Evolutionary conservation across 2,888 invertebrate species (phyloP), one percentile per base, ranked within the genome.

Genomic region (Athrips mouffetella): DNA sequence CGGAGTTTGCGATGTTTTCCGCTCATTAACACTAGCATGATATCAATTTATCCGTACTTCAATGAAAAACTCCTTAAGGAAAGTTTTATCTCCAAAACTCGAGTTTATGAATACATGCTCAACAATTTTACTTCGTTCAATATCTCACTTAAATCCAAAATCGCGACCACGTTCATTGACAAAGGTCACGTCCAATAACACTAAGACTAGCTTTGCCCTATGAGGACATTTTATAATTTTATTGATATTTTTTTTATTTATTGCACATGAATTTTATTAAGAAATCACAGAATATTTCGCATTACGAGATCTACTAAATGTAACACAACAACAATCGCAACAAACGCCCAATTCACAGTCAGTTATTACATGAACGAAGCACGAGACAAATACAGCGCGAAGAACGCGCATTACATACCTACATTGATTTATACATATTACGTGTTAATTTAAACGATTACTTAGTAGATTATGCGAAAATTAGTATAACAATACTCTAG

Each of bases 221-320:
- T 60, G 21, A 67, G 72, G 72, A 62, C 70, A 50, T 58, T 60
- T 55, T 30, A 50, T 51, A 51, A 51, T 55, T 48, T 47, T 54
- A 54, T 47, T 52, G 51, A 55, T 51, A n/a, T 58, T 60, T 35
- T 35, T 18, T 57, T 52, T 50, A 57, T 68, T 70, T 83, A 84
- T 84, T 83, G 82, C 83, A 84, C 84, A 74, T 67, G 58, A 67
- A 66, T 66, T 77, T 80, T 76, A 59, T 49, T 35, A n/a, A 60
- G 54, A 69, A 67, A 84, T 84, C 84, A 84, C 84, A 84, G 82
- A 68, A 69, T 58, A 62, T 71, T 75, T 67, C 70, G 66, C 70
- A 69, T 66, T 70, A 67, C 72, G 78, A 81, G 76, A 80, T 81
- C 77, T 65, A 63, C 54, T 51, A 57, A 57, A 53, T 49, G 51